Evolutionary conservation across 1,140 invertebrate genomes (phyloP).

Genomic region (Plutomurus gul): DNA sequence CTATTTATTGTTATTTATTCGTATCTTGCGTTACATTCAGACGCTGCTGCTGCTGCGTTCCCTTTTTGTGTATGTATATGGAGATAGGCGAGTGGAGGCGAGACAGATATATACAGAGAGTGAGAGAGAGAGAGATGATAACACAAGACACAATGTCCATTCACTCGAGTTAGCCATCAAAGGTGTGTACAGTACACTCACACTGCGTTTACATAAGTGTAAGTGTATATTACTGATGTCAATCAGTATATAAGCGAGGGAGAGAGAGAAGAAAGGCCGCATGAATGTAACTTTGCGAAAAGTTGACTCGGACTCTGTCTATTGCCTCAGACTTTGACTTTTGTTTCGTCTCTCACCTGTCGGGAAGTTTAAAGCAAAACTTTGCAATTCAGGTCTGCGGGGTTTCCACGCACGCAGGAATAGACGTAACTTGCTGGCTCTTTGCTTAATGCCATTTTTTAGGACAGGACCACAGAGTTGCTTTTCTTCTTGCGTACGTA

Average conservation of each 20-base stretch:
- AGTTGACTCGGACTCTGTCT: background rate
- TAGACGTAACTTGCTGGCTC: conserved; percentile 5
- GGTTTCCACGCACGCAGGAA: background rate
- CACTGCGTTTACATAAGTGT: too few species aligned
- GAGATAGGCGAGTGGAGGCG: background rate
- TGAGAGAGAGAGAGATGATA: background rate
- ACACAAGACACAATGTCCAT: background rate
- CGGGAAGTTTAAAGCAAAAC: background rate
- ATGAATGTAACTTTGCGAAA: too few species aligned
- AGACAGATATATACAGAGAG: background rate
- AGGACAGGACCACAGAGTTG: background rate
- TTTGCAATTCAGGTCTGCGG: conserved; percentile 20
- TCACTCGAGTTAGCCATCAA: background rate
- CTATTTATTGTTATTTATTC: too few species aligned
- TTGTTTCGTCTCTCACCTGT: conserved; percentile 5
- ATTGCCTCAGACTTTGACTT: background rate
- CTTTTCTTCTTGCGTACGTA: background rate
- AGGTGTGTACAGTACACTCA: background rate
- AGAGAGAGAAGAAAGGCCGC: background rate
- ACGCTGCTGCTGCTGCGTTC: too few species aligned
- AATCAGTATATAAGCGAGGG: too few species aligned
- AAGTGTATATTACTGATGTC: too few species aligned
- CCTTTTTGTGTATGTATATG: background rate
- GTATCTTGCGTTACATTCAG: too few species aligned
- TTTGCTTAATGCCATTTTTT: conserved; percentile 9